phyloP scores from a whole-genome alignment of 35 echinoderm and acorn worm genomes.

The Lytechinus variegatus region DNA sequence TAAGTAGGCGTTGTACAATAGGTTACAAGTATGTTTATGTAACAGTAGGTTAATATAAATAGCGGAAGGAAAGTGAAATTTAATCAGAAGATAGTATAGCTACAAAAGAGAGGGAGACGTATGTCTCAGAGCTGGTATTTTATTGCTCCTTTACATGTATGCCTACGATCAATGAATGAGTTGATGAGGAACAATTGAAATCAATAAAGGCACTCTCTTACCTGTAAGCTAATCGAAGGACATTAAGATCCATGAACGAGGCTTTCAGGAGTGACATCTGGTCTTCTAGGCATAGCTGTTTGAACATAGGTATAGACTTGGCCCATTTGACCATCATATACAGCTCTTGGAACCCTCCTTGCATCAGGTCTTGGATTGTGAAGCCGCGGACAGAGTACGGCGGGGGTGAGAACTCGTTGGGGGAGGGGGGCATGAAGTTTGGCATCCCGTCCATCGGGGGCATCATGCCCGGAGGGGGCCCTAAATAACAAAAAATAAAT shows the following conservation, averaged over 20 bases:
- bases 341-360: constrained; percentile 67
- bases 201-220: background rate
- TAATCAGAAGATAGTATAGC: too few species aligned
- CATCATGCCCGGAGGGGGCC: background rate
- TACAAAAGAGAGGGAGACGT: too few species aligned
- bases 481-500: background rate
- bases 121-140: too few species aligned
- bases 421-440: background rate
- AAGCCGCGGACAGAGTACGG: background rate
- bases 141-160: too few species aligned
- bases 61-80: too few species aligned
- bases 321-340: constrained; percentile 82
- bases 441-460: background rate
- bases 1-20: too few species aligned
- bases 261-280: constrained; percentile 78
- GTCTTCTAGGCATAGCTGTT: constrained; percentile 59
- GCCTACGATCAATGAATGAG: too few species aligned
- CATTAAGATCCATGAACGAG: constrained; percentile 80
- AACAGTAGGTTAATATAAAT: too few species aligned
- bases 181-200: too few species aligned
- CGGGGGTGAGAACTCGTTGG: background rate
- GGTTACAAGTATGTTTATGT: too few species aligned
- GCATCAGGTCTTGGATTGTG: constrained; percentile 58
- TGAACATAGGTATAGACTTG: constrained; percentile 70
- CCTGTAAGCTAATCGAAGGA: constrained; percentile 79